Conservation (phyloP, 2,888 invertebrate species). For the Oxyteleia sp. region DNA sequence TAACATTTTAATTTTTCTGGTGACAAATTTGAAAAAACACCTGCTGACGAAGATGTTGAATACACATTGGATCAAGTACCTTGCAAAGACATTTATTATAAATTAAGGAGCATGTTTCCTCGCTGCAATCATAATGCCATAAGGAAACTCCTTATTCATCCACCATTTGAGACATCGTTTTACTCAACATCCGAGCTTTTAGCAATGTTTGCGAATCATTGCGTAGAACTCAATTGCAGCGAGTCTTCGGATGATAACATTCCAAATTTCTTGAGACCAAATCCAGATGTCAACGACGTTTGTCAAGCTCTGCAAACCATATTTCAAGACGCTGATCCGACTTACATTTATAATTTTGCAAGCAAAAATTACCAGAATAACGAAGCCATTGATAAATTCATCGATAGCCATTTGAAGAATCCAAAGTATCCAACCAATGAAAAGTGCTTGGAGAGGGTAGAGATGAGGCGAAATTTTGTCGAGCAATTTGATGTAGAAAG, state of each 20-base stretch:
- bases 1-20: too few species aligned
- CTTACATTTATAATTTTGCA: conserved; percentile 15
- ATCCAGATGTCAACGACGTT: neutral
- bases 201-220: conserved; percentile 9
- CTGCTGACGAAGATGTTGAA: neutral
- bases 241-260: neutral
- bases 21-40: too few species aligned
- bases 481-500: neutral
- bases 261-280: neutral
- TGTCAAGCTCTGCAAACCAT: conserved; percentile 11
- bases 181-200: neutral
- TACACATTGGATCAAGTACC: conserved; percentile 88
- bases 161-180: conserved; percentile 6
- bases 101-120: conserved; percentile 19
- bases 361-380: conserved; percentile 26
- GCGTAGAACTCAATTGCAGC: neutral
- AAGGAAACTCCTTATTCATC: conserved; percentile 21
- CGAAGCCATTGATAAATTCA: conserved; percentile 31
- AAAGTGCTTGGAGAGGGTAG: conserved; percentile 16
- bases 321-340: conserved; percentile 30
- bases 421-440: conserved; percentile 34
- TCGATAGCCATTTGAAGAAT: conserved; percentile 23
- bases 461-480: conserved; percentile 26
- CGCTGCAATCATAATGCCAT: neutral
- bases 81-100: conserved; percentile 77